A percentile compares a stretch with the other conserved stretches of the same genome.
phyloP scores from a whole-genome alignment of 2,888 invertebrate species.

The Graphium colonna region DNA sequence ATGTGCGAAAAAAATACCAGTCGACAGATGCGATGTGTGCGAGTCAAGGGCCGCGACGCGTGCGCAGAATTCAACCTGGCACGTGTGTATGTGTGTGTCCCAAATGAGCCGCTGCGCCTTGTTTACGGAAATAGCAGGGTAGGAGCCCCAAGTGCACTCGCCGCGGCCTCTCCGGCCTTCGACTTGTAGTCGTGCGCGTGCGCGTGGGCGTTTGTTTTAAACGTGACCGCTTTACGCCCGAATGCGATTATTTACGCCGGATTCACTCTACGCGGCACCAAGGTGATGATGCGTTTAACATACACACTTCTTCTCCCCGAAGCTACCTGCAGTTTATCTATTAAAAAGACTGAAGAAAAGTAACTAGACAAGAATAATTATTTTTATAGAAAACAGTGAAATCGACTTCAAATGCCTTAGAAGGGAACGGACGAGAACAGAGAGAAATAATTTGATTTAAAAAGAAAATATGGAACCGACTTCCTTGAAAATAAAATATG shows the following conservation, averaged over 20 bases:
- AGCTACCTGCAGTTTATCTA: no score
- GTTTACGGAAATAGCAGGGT: slow-evolving; percentile 49
- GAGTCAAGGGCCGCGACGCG: slow-evolving; percentile 7
- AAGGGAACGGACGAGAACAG: no score
- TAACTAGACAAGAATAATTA: no score
- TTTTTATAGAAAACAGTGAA: no score
- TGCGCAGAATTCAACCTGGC: slow-evolving; percentile 5
- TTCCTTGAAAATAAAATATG: no score
- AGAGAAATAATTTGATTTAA: no score
- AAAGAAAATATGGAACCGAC: no score
- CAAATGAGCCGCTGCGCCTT: slow-evolving; percentile 33
- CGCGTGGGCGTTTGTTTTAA: slow-evolving; percentile 11
- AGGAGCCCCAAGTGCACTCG: slow-evolving; percentile 41
- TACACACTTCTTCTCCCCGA: no score
- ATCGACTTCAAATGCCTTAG: no score
- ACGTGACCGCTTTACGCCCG: slow-evolving; percentile 1
- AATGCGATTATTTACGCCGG: background rate
- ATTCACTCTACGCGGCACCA: background rate
- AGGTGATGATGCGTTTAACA: no score
- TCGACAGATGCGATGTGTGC: background rate
- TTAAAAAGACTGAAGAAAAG: no score
- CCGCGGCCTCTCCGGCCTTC: slow-evolving; percentile 16
- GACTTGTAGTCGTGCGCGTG: slow-evolving; percentile 12
- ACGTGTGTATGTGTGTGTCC: slow-evolving; percentile 30
- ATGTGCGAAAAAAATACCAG: background rate